These are phyloP conservation scores for Nothoprocta pentlandii DNA, from an alignment of 2,113 vertebrate genomes.

Conservation along the genomic window DNA sequence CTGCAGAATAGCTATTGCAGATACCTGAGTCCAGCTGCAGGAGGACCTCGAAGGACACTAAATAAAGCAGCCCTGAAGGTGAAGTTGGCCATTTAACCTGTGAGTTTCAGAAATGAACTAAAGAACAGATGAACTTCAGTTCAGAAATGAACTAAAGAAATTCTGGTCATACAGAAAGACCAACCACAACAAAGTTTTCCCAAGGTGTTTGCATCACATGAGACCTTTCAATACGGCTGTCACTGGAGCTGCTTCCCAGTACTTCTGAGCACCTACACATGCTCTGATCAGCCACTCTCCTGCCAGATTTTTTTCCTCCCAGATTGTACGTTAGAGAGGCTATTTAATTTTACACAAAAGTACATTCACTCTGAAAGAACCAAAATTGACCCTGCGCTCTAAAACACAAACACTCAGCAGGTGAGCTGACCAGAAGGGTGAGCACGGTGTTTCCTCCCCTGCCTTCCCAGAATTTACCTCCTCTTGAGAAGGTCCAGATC, in stretches of 20 bases:
- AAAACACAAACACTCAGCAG: background rate
- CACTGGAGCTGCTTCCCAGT: background rate
- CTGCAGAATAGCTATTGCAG: accelerated
- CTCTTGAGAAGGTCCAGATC: background rate
- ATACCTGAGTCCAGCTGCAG: background rate
- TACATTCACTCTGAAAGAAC: background rate
- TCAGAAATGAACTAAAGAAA: background rate
- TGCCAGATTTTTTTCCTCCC: background rate
- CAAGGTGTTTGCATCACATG: background rate
- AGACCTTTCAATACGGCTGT: background rate
- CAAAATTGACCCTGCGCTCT: background rate
- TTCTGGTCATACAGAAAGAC: background rate
- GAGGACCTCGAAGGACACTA: background rate
- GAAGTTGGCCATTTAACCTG: accelerated
- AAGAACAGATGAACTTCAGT: background rate
- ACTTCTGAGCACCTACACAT: background rate
- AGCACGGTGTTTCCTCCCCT: background rate
- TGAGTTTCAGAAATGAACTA: background rate
- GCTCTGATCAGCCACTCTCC: background rate
- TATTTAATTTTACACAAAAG: background rate
- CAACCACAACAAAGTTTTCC: accelerated
- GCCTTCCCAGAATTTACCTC: background rate
- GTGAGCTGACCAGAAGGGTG: background rate
- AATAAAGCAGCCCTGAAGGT: background rate
- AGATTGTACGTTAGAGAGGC: background rate